Conservation (phyloP, 2,113 vertebrate genomes). For the Anarrhichthys ocellatus region DNA sequence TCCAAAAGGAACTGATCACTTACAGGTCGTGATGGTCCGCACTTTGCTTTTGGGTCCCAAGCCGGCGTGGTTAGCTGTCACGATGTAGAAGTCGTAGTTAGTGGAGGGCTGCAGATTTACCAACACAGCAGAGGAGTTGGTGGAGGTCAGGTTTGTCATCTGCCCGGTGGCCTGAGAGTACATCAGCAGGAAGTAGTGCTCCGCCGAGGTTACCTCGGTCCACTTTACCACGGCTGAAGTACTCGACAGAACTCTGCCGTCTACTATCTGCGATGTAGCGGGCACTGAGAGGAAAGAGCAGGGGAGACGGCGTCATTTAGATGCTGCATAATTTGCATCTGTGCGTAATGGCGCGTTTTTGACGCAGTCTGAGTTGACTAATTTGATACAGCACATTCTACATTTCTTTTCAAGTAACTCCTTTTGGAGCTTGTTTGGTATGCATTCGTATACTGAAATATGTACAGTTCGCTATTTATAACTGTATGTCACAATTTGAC, state of each 20-base stretch:
- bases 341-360: neutral
- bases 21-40: constrained; percentile 79
- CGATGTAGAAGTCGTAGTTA: constrained; percentile 77
- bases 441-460: neutral
- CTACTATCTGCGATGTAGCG: constrained; percentile 71
- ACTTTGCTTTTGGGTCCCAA: constrained; percentile 73
- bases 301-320: neutral
- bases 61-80: constrained; percentile 78
- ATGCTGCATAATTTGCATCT: neutral
- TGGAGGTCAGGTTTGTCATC: constrained; percentile 56
- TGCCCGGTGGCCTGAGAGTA: constrained; percentile 18
- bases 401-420: neutral
- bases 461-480: neutral
- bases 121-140: constrained; percentile 46
- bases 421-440: neutral
- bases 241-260: constrained; percentile 67
- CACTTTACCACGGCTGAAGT: constrained; percentile 73
- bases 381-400: neutral
- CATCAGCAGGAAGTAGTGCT: constrained; percentile 72
- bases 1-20: constrained; percentile 56
- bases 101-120: constrained; percentile 66
- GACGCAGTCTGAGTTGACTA: neutral
- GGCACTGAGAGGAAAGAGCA: constrained; percentile 69
- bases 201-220: constrained; percentile 65
- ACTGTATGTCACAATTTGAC: neutral